A percentile compares a stretch with the other conserved stretches of the same genome.
Evolutionary conservation across 37 sponge, comb jelly and placozoan species (phyloP).

Genomic region (Aplysina aerophoba): DNA sequence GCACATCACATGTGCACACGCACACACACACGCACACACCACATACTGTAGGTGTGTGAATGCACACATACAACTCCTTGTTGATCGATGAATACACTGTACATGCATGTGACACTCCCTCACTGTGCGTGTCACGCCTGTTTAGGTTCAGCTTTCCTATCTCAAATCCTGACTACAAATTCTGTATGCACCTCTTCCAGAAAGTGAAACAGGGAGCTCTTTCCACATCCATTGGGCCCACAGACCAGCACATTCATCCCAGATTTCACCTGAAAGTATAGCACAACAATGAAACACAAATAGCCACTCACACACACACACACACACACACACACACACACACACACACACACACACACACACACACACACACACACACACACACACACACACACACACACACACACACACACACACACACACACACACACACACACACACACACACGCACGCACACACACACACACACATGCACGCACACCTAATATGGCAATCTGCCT

Average conservation of each 20-base stretch:
- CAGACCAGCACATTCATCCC: conserved; percentile 93
- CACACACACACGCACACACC: no score
- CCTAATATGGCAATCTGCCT: conserved; percentile 76
- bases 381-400: conserved; percentile 10
- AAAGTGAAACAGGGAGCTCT: conserved; percentile 92
- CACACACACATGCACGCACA: conserved; percentile 57
- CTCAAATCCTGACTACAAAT: no score
- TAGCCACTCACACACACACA: neutral
- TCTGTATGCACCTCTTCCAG: conserved; percentile 77
- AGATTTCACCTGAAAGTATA: conserved; percentile 75
- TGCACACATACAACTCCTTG: no score
- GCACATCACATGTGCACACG: neutral
- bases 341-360: neutral
- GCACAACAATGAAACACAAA: no score
- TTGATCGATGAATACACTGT: no score
- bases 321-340: neutral
- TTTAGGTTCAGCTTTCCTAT: conserved; percentile 82
- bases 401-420: no score
- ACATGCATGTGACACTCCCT: no score
- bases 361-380: neutral
- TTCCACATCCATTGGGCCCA: conserved; percentile 98
- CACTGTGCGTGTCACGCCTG: no score
- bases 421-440: conserved; percentile 4
- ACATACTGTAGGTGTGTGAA: no score
- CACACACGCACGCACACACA: no score